Evolutionary conservation across 1,140 invertebrate genomes (phyloP).

Genomic region (Choristoneura fumiferana): DNA sequence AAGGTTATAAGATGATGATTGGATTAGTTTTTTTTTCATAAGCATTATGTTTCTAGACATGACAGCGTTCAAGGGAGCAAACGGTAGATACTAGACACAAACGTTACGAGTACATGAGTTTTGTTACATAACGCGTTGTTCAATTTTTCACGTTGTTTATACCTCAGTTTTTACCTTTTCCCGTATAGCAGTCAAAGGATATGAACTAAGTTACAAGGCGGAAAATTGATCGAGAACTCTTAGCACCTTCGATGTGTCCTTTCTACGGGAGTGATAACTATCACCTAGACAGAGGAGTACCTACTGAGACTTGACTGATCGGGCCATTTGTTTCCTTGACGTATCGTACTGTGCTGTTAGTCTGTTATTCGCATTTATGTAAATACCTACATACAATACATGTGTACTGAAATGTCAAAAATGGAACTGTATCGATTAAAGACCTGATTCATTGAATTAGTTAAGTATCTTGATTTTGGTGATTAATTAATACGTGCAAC

Average conservation of each 20-base stretch:
- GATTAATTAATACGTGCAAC: too few species aligned
- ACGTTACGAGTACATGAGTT: background rate
- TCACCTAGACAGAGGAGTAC: background rate
- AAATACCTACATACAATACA: background rate
- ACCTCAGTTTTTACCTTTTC: background rate
- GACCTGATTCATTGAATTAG: too few species aligned
- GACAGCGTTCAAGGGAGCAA: background rate
- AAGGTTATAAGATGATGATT: background rate
- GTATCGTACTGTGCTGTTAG: background rate
- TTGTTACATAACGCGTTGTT: too few species aligned
- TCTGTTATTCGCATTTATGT: background rate
- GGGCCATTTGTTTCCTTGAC: background rate
- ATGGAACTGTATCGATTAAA: too few species aligned
- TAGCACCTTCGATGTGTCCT: background rate
- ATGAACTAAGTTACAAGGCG: background rate
- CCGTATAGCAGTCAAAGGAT: conserved; percentile 9
- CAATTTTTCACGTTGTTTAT: background rate
- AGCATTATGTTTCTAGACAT: background rate
- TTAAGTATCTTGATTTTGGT: too few species aligned
- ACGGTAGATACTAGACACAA: background rate
- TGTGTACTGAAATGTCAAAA: too few species aligned
- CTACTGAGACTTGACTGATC: background rate
- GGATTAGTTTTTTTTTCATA: background rate
- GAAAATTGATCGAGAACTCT: background rate
- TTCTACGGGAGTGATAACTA: background rate